A percentile compares a stretch with the other conserved stretches of the same genome.
phyloP scores from a whole-genome alignment of 2,113 vertebrate species.

The Seriola dumerili region DNA sequence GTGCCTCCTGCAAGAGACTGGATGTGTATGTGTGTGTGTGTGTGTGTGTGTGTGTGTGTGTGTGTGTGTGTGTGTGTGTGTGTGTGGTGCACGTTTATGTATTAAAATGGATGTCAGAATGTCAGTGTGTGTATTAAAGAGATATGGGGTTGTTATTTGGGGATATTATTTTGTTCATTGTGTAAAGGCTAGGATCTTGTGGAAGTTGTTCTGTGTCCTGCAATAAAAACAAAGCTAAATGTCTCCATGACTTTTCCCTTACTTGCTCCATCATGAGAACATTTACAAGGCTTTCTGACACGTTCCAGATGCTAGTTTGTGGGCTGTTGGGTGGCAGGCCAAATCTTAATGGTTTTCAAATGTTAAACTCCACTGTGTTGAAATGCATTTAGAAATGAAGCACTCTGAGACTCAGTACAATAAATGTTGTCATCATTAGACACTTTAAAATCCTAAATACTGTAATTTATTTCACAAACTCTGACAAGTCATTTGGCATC shows the following conservation, averaged over 20 bases:
- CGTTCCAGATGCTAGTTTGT: slow-evolving; percentile 70
- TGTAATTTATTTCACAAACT: slow-evolving; percentile 82
- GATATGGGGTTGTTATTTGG: slow-evolving; percentile 6
- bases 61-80: slow-evolving; percentile 16
- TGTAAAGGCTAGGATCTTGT: slow-evolving; percentile 54
- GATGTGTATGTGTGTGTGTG: slow-evolving; percentile 7
- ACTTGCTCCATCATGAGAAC: slow-evolving; percentile 25
- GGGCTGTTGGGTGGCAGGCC: slow-evolving; percentile 44
- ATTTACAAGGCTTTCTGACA: slow-evolving; percentile 64
- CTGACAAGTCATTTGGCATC: slow-evolving; percentile 83
- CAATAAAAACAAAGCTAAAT: slow-evolving; percentile 74
- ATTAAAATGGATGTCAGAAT: slow-evolving; percentile 35
- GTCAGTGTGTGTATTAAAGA: slow-evolving; percentile 24
- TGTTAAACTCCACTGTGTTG: slow-evolving; percentile 36
- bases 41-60: slow-evolving; percentile 10
- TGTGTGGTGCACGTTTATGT: slow-evolving; percentile 37
- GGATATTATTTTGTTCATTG: slow-evolving; percentile 32
- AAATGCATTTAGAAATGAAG: slow-evolving; percentile 35
- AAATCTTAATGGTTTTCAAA: slow-evolving; percentile 60
- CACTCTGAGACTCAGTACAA: slow-evolving; percentile 31
- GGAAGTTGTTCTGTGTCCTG: slow-evolving; percentile 63
- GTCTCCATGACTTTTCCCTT: slow-evolving; percentile 37
- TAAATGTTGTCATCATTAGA: slow-evolving; percentile 51
- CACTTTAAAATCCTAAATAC: slow-evolving; percentile 78
- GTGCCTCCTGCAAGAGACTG: slow-evolving; percentile 35